These are phyloP conservation scores for Xanthostigma xanthostigma DNA, from an alignment of 2,888 invertebrate species.

Conservation along the genomic window DNA sequence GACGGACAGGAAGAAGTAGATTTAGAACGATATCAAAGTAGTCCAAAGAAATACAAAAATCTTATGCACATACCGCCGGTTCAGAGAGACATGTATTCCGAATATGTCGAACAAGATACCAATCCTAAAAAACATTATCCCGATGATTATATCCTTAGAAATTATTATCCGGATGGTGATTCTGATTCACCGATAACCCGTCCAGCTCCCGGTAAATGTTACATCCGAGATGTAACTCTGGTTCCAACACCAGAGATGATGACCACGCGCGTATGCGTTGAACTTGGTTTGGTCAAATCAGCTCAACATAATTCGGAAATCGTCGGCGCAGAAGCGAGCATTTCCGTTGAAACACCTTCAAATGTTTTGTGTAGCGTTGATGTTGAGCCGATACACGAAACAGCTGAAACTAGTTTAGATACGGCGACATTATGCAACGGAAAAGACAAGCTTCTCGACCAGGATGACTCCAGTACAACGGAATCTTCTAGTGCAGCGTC, in stretches of 20 bases:
- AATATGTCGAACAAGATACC: conserved; percentile 6
- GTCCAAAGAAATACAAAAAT: conserved; percentile 27
- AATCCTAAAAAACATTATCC: conserved; percentile 13
- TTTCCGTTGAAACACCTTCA: conserved; percentile 16
- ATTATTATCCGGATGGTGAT: conserved; percentile 8
- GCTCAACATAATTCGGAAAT: conserved; percentile 13
- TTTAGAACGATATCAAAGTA: conserved; percentile 32
- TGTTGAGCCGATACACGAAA: conserved; percentile 18
- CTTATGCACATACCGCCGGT: conserved; percentile 12
- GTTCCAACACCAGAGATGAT: conserved; percentile 28
- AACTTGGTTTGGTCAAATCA: conserved; percentile 32
- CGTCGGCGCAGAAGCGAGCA: conserved; percentile 5
- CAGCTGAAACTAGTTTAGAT: conserved; percentile 13
- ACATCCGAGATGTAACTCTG: conserved; percentile 12
- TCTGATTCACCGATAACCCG: conserved; percentile 5
- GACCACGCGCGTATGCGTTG: conserved; percentile 38
- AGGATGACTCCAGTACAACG: conserved; percentile 4
- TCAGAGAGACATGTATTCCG: conserved; percentile 6
- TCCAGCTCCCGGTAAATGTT: conserved; percentile 11
- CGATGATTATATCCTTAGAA: conserved; percentile 6
- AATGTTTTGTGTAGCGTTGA: conserved; percentile 24
- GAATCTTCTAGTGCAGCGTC: conserved; percentile 2
- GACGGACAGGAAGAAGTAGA: conserved; percentile 23
- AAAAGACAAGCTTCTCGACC: not conserved
- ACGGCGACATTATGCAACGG: conserved; percentile 4